These are phyloP conservation scores for Galerucella nymphaeae DNA, from an alignment of 2,888 invertebrate species.

Conservation along the genomic window DNA sequence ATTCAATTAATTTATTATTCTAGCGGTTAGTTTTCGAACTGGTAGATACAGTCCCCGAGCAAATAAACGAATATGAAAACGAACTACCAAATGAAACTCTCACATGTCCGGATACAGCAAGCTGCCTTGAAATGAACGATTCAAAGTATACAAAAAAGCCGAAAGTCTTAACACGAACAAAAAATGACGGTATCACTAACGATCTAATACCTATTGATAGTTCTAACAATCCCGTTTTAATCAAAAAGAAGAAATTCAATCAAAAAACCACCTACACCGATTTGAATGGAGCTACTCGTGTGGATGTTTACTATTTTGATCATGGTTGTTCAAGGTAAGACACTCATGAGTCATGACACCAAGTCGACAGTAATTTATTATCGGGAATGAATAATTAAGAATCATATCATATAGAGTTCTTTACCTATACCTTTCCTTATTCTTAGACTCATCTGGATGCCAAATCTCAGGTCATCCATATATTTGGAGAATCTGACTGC, in stretches of 20 bases:
- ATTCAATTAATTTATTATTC: conserved; percentile 17
- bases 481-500: no score
- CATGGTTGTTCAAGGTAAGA: conserved; percentile 72
- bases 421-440: no score
- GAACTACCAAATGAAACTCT: conserved; percentile 2
- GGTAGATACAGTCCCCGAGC: conserved; percentile 50
- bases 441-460: no score
- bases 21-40: conserved; percentile 62
- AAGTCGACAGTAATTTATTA: no score
- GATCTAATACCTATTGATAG: conserved; percentile 7
- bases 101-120: background rate
- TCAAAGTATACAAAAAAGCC: background rate
- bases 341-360: conserved; percentile 25
- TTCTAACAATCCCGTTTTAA: conserved; percentile 3
- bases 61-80: background rate
- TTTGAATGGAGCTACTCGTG: conserved; percentile 57
- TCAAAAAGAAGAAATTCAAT: conserved; percentile 29
- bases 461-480: no score
- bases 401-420: no score
- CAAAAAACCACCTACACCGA: conserved; percentile 48
- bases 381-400: no score
- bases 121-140: background rate
- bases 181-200: conserved; percentile 6
- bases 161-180: background rate
- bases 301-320: conserved; percentile 77